Conservation (phyloP, 2,113 vertebrate species). For the Callospermophilus lateralis region DNA sequence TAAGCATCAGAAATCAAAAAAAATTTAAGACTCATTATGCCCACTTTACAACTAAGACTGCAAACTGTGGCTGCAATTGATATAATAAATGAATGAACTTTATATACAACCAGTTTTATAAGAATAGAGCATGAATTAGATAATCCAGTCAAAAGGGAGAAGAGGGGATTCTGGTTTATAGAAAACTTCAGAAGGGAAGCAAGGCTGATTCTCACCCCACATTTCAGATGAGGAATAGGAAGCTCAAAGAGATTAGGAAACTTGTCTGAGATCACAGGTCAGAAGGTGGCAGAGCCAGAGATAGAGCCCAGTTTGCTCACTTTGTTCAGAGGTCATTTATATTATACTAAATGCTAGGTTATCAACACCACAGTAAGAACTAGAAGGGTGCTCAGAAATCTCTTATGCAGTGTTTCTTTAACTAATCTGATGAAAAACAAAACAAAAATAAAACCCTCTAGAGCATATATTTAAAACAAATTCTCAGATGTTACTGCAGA, state of each 20-base stretch:
- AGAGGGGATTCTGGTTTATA: slow-evolving; percentile 35
- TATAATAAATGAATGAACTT: not conserved
- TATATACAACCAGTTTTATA: not conserved
- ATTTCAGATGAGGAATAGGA: slow-evolving; percentile 52
- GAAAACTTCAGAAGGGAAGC: not conserved
- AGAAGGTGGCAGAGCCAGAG: not conserved
- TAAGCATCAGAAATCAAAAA: slow-evolving; percentile 21
- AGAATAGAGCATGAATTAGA: not conserved
- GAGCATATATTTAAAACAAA: not conserved
- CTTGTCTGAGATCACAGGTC: not conserved
- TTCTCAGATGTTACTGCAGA: not conserved
- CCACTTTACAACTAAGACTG: not conserved
- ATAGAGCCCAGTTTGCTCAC: not conserved
- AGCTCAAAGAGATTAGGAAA: slow-evolving; percentile 36
- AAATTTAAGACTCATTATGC: not conserved
- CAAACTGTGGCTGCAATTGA: not conserved
- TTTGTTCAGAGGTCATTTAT: slow-evolving; percentile 39
- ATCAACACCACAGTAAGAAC: not conserved
- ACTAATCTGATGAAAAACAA: not conserved
- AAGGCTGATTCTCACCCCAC: not conserved
- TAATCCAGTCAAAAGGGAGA: not conserved
- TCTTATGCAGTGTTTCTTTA: not conserved
- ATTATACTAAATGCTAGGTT: not conserved
- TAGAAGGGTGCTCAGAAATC: not conserved
- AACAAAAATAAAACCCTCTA: not conserved